phyloP scores from a whole-genome alignment of 64 coral and sea anemone species.

The Stichodactyla helianthus region DNA sequence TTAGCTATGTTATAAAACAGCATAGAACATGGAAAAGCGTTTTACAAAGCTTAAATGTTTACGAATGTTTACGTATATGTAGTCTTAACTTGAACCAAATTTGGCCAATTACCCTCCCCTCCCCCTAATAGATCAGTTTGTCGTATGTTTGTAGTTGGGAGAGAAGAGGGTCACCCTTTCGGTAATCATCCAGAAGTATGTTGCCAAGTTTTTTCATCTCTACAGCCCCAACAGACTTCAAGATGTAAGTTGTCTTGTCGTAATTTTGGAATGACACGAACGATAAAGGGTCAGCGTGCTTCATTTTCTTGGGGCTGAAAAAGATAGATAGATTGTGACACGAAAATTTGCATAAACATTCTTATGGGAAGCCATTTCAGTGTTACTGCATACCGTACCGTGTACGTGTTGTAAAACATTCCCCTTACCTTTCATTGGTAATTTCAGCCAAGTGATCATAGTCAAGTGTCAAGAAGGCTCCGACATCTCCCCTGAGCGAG shows the following conservation, averaged over 20 bases:
- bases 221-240: neutral
- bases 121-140: neutral
- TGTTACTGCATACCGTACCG: too few relatives aligned
- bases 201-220: constrained; percentile 4
- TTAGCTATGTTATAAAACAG: too few relatives aligned
- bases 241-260: neutral
- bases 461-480: neutral
- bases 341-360: too few relatives aligned
- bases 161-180: neutral
- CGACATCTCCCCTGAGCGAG: neutral
- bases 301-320: neutral
- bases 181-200: constrained; percentile 1
- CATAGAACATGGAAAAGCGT: too few relatives aligned
- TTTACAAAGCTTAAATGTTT: too few relatives aligned
- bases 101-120: neutral
- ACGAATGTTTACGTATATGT: neutral
- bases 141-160: neutral
- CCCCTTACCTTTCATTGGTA: neutral
- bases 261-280: constrained; percentile 6
- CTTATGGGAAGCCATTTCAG: too few relatives aligned
- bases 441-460: neutral
- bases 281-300: neutral
- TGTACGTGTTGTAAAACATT: neutral
- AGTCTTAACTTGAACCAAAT: neutral
- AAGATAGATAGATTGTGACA: neutral